phyloP scores from a whole-genome alignment of 2,113 vertebrate genomes.

The Smithornis capensis region DNA sequence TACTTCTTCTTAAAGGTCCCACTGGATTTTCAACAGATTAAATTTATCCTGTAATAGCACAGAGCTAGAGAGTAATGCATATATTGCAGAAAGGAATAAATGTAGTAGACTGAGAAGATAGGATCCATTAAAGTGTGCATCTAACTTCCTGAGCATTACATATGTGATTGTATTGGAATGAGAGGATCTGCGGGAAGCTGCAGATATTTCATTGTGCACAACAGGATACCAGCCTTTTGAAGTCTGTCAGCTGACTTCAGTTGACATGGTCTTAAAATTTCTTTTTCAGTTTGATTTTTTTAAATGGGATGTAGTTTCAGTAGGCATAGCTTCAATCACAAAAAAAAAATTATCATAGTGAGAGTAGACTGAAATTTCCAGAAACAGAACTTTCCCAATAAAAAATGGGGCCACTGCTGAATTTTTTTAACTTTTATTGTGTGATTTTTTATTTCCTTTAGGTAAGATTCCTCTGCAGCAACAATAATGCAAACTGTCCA shows the following conservation, averaged over 20 bases:
- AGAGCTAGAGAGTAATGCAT: neutral
- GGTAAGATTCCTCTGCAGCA: neutral
- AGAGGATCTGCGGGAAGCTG: neutral
- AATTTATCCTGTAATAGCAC: neutral
- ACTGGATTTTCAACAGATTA: neutral
- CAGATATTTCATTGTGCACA: neutral
- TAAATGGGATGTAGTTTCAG: neutral
- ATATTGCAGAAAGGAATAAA: neutral
- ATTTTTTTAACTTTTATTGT: neutral
- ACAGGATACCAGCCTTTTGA: neutral
- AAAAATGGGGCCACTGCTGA: neutral
- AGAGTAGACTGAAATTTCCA: neutral
- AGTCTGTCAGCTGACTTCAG: neutral
- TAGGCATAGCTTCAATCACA: neutral
- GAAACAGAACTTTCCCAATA: neutral
- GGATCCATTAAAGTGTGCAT: neutral
- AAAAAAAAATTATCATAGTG: neutral
- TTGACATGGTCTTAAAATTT: neutral
- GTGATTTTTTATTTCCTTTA: neutral
- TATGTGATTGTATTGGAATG: neutral
- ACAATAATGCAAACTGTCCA: neutral
- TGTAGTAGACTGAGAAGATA: neutral
- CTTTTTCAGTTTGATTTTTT: neutral
- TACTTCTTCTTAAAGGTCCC: neutral
- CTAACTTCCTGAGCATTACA: neutral